Evolutionary conservation across 1,140 invertebrate species (phyloP).

Genomic region (Steinernema khuongi): DNA sequence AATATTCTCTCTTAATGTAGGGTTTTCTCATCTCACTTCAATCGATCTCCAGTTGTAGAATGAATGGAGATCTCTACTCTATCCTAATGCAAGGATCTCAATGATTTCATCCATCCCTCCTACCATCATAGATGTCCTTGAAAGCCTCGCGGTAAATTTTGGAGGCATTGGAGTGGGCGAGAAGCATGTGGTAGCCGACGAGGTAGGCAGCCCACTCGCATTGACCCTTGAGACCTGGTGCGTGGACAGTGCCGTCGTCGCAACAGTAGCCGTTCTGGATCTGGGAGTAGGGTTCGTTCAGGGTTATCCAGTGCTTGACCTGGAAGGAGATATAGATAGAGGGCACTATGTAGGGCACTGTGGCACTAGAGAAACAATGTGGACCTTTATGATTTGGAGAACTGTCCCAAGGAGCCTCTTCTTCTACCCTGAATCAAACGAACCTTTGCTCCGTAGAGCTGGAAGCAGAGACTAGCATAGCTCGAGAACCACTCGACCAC

Average conservation of each 20-base stretch:
- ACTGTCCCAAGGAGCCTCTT: no score
- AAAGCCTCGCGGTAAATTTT: slow-evolving; percentile 55
- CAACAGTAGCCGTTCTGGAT: background rate
- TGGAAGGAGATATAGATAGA: background rate
- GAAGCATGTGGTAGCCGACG: slow-evolving; percentile 46
- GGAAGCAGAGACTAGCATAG: slow-evolving; percentile 60
- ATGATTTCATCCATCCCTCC: no score
- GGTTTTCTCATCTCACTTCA: background rate
- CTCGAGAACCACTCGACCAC: slow-evolving; percentile 63
- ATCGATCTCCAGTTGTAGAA: no score
- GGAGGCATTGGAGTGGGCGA: slow-evolving; percentile 58
- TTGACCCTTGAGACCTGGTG: background rate
- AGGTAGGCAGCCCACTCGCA: background rate
- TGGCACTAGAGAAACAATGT: no score
- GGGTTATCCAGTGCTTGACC: slow-evolving; percentile 1
- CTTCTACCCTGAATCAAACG: background rate
- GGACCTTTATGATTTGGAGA: no score
- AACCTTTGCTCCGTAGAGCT: slow-evolving; percentile 53
- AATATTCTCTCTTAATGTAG: background rate
- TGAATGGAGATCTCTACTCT: background rate
- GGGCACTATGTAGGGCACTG: no score
- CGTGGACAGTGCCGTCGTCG: background rate
- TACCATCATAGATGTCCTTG: slow-evolving; percentile 46
- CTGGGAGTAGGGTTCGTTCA: background rate
- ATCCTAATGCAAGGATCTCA: slow-evolving; percentile 9